phyloP scores from a whole-genome alignment of 64 coral and sea anemone genomes.

The Stichodactyla helianthus region DNA sequence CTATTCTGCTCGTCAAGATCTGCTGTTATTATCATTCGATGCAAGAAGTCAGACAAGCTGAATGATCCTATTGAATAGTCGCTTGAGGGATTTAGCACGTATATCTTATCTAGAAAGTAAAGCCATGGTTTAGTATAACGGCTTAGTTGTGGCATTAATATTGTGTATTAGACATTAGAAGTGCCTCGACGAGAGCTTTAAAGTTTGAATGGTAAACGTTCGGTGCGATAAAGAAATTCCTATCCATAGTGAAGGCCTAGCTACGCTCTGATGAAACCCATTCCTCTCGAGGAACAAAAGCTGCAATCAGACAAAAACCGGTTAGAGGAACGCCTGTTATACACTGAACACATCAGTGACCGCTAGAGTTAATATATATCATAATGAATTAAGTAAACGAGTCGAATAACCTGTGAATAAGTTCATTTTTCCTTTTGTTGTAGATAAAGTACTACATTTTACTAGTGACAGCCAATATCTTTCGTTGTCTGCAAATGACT shows the following conservation, averaged over 20 bases:
- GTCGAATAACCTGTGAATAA: neutral
- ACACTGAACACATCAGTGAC: no score
- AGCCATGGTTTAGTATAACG: neutral
- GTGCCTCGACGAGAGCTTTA: neutral
- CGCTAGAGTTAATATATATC: no score
- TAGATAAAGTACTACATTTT: neutral
- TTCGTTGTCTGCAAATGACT: neutral
- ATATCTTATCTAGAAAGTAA: neutral
- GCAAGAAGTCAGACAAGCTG: no score
- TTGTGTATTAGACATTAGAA: neutral
- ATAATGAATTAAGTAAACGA: neutral
- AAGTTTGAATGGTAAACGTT: neutral
- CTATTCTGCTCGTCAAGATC: no score
- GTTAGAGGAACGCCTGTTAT: no score
- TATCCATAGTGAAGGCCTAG: neutral
- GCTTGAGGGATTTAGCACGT: neutral
- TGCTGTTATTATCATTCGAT: no score
- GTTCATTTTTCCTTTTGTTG: neutral
- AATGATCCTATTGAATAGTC: neutral
- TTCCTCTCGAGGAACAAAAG: neutral
- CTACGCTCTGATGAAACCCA: neutral
- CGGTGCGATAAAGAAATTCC: neutral
- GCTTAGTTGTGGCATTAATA: constrained; percentile 2
- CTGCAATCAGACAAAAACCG: no score
- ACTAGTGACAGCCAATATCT: neutral